Conservation (phyloP, 1,140 invertebrate genomes). For the Polyergus mexicanus region DNA sequence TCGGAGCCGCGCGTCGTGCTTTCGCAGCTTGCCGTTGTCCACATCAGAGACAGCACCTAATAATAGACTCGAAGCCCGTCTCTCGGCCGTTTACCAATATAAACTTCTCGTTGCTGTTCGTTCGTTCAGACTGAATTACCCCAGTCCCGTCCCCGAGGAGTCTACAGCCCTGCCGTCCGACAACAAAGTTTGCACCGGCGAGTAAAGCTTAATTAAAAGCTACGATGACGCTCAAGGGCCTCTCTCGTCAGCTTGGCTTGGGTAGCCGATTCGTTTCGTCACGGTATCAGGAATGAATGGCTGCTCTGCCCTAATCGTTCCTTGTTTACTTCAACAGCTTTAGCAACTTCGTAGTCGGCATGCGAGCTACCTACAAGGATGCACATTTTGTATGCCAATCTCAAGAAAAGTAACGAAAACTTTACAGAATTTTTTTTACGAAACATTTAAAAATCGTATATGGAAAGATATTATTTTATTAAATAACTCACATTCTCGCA, state of each 20-base stretch:
- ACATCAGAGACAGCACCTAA: slow-evolving; percentile 68
- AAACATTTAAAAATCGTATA: not conserved
- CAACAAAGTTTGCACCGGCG: slow-evolving; percentile 75
- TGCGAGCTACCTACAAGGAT: not conserved
- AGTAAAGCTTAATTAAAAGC: slow-evolving; percentile 79
- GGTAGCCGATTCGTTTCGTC: slow-evolving; percentile 64
- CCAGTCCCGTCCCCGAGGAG: slow-evolving; percentile 69
- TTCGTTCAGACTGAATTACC: slow-evolving; percentile 76
- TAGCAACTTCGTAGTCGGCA: not conserved
- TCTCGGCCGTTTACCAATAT: slow-evolving; percentile 72
- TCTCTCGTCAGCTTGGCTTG: slow-evolving; percentile 41
- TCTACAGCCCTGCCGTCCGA: slow-evolving; percentile 70
- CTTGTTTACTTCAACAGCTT: slow-evolving; percentile 61
- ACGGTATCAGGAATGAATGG: slow-evolving; percentile 59
- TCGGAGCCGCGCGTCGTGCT: slow-evolving; percentile 19
- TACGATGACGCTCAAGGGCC: slow-evolving; percentile 76
- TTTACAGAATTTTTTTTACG: slow-evolving; percentile 12
- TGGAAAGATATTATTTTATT: not conserved
- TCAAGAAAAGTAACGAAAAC: not conserved
- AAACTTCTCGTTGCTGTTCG: slow-evolving; percentile 74
- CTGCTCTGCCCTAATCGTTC: slow-evolving; percentile 62
- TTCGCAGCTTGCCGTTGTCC: slow-evolving; percentile 6
- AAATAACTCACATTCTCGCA: not conserved
- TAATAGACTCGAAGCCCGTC: slow-evolving; percentile 70
- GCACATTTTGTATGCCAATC: not conserved